Evolutionary conservation across 37 sponge, comb jelly and placozoan genomes (phyloP), one percentile per base, ranked within the genome.

Genomic region (Cliona cf. orientalis): DNA sequence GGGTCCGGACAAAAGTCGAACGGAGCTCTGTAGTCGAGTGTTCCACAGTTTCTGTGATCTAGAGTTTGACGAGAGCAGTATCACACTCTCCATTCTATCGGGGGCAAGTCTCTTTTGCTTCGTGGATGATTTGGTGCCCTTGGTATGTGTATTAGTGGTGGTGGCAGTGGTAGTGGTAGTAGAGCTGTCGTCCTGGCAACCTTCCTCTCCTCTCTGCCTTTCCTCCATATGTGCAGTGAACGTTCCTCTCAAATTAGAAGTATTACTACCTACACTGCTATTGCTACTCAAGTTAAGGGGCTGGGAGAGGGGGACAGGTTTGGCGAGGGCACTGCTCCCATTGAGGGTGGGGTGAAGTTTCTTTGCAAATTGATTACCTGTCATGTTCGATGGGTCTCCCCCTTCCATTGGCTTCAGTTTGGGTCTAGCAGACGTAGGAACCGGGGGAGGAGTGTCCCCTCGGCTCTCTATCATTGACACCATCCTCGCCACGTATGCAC

Each of bases 1-100:
- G 5, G 79, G 79, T 0, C 79, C 79, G 46, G 35, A 46, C 3
- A 46, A 7, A 9, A 53, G 53, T 66, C 68, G 3, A 14, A 65
- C 46, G 0, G 46, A 45, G 29, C 22, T 37, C n/a, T 5, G 38
- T 7, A 58, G n/a, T 2, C 38, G 76, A 19, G 7, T 7, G 9
- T 26, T 1, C 22, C 35, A 7, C n/a, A 75, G 6, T 3, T 37
- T 14, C 21, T 58, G 39, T 22, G 23, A 58, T 3, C 49, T 46
- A 28, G 71, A 71, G 14, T 42, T 9, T 17, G 44, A 28, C 6
- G 73, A 28, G 6, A 72, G 6, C 35, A 72, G 35, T 3, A 66
- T 34, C 3, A 4, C 11, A n/a, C 36, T 66, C 5, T 5, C 5
- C 32, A 31, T 31, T 66, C 66, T 66, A 36, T 66, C 53, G 53